Percentiles rank a stretch among this genome's conserved stretches.
These are phyloP conservation scores for Oreotrochilus melanogaster DNA, from an alignment of 2,113 vertebrate genomes.

Conservation along the genomic window DNA sequence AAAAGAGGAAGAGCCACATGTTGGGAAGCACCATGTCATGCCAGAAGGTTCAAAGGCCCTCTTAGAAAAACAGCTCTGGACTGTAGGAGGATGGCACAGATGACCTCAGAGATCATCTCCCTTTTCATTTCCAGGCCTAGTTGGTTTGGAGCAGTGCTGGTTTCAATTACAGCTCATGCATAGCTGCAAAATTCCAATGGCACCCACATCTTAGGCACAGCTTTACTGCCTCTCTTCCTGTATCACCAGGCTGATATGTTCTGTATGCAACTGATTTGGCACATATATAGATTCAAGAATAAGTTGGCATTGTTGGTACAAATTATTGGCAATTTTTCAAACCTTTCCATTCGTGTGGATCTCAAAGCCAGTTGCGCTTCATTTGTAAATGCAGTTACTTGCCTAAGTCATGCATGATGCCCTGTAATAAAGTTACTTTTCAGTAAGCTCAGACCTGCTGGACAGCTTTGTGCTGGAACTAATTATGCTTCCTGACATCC, in stretches of 20 bases:
- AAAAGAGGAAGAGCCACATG: background rate
- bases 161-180: constrained; percentile 44
- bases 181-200: constrained; percentile 61
- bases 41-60: background rate
- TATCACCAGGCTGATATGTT: background rate
- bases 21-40: accelerated
- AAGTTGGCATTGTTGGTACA: background rate
- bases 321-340: constrained; percentile 50
- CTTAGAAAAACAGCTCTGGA: background rate
- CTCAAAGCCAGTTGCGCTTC: constrained; percentile 7
- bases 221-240: constrained; percentile 35
- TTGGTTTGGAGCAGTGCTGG: background rate
- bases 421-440: constrained; percentile 48
- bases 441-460: constrained; percentile 21
- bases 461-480: constrained; percentile 43
- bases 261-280: constrained; percentile 56
- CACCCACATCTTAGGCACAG: constrained; percentile 50
- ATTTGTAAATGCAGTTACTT: constrained; percentile 50
- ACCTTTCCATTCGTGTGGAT: background rate
- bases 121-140: background rate
- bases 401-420: constrained; percentile 50
- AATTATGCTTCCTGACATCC: constrained; percentile 11
- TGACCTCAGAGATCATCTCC: background rate
- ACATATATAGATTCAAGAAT: constrained; percentile 8
- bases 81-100: background rate